Evolutionary conservation across 1,140 invertebrate species (phyloP).

Genomic region (Chrysopa pallens): DNA sequence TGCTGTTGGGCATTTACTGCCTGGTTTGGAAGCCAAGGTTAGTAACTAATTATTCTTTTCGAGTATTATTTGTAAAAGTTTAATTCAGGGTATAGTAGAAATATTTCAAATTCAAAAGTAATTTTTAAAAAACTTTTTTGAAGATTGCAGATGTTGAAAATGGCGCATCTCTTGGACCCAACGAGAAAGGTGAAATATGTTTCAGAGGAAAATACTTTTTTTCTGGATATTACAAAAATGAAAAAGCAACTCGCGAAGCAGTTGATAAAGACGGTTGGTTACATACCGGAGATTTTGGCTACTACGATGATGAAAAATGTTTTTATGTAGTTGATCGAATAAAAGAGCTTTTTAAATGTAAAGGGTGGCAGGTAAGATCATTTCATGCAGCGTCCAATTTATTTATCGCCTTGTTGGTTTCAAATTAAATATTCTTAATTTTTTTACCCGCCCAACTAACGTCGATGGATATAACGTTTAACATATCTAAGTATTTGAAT

Average conservation of each 20-base stretch:
- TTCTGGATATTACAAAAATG: conserved; percentile 33
- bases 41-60: too few species aligned
- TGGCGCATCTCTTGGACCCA: conserved; percentile 33
- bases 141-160: conserved; percentile 39
- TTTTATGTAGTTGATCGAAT: conserved; percentile 49
- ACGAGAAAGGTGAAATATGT: conserved; percentile 45
- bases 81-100: too few species aligned
- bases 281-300: conserved; percentile 50
- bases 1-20: conserved; percentile 18
- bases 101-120: too few species aligned
- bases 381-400: too few species aligned
- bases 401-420: too few species aligned
- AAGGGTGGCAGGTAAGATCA: conserved; percentile 25
- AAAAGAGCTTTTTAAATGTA: conserved; percentile 60
- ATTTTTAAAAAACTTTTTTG: background rate
- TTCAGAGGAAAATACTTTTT: conserved; percentile 40
- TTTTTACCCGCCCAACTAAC: too few species aligned
- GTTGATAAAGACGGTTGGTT: conserved; percentile 40
- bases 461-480: too few species aligned
- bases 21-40: conserved; percentile 22
- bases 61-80: too few species aligned
- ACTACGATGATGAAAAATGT: conserved; percentile 41
- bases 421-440: too few species aligned
- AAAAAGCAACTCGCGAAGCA: conserved; percentile 36
- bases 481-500: too few species aligned